A percentile compares a stretch with the other conserved stretches of the same genome.
Evolutionary conservation across 2,888 invertebrate genomes (phyloP).

Genomic region (Copidosoma aretas): DNA sequence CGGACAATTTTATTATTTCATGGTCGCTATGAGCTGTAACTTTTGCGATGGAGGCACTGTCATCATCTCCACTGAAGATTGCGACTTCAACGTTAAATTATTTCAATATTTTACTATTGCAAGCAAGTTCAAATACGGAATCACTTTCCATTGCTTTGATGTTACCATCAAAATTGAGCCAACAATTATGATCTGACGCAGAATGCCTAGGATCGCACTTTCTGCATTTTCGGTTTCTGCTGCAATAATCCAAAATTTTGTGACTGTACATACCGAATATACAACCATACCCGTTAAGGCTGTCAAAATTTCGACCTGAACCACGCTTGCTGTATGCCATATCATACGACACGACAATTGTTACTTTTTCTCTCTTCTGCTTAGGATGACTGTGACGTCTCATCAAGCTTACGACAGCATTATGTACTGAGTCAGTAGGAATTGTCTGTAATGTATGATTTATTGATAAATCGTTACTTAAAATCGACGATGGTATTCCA

Average conservation of each 20-base stretch:
- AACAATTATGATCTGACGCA: background rate
- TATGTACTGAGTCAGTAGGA: too few species aligned
- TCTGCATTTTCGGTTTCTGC: slow-evolving; percentile 6
- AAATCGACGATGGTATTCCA: too few species aligned
- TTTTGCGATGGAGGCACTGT: slow-evolving; percentile 17
- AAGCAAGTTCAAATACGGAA: background rate
- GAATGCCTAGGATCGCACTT: background rate
- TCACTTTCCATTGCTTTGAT: slow-evolving; percentile 8
- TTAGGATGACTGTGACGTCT: too few species aligned
- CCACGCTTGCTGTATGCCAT: slow-evolving; percentile 10
- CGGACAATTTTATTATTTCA: slow-evolving; percentile 32
- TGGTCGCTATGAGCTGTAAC: slow-evolving; percentile 1
- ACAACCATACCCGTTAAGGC: background rate
- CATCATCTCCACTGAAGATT: slow-evolving; percentile 21
- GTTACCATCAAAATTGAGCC: background rate
- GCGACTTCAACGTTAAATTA: slow-evolving; percentile 5
- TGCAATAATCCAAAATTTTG: slow-evolving; percentile 9
- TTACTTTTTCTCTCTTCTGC: too few species aligned
- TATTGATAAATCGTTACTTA: too few species aligned
- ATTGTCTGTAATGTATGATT: too few species aligned
- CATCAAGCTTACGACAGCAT: too few species aligned
- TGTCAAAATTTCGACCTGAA: slow-evolving; percentile 9
- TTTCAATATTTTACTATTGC: slow-evolving; percentile 11
- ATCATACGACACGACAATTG: slow-evolving; percentile 3
- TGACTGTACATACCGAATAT: slow-evolving; percentile 6